phyloP scores from a whole-genome alignment of 2,797 vertebrate species.

The Brachymystax lenok region DNA sequence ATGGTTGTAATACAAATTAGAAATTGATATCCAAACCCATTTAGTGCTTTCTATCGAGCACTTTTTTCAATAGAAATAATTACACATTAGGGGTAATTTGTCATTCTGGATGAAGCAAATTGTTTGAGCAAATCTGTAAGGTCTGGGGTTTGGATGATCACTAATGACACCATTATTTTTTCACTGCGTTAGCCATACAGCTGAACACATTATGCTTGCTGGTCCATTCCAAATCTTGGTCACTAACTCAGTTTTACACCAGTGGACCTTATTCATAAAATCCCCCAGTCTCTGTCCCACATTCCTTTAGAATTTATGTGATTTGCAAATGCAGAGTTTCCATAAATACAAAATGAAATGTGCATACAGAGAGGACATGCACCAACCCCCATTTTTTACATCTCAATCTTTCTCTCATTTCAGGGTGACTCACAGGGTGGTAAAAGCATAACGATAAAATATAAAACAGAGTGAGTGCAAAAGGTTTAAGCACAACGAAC shows the following conservation, averaged over 20 bases:
- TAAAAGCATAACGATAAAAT: constrained; percentile 44
- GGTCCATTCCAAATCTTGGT: constrained; percentile 29
- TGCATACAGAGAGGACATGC: constrained; percentile 28
- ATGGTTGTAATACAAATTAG: neutral
- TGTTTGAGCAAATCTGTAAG: constrained; percentile 1
- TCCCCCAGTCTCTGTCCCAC: constrained; percentile 10
- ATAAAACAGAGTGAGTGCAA: constrained; percentile 31
- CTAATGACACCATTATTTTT: constrained; percentile 1
- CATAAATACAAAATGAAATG: constrained; percentile 53
- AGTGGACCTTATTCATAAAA: constrained; percentile 35
- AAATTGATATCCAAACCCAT: neutral
- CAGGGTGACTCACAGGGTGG: constrained; percentile 50
- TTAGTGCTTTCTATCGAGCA: neutral
- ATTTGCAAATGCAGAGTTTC: constrained; percentile 49
- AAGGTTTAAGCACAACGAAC: constrained; percentile 23
- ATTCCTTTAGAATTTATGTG: constrained; percentile 47
- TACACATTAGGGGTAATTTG: neutral
- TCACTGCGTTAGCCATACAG: constrained; percentile 13
- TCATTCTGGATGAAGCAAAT: constrained; percentile 3
- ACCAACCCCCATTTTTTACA: constrained; percentile 32
- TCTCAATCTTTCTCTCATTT: constrained; percentile 43
- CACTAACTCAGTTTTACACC: constrained; percentile 31
- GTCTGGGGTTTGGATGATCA: constrained; percentile 4
- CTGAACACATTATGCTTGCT: constrained; percentile 23
- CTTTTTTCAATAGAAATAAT: neutral